Conservation (phyloP, 2,113 vertebrate species). For the Mirounga angustirostris region DNA sequence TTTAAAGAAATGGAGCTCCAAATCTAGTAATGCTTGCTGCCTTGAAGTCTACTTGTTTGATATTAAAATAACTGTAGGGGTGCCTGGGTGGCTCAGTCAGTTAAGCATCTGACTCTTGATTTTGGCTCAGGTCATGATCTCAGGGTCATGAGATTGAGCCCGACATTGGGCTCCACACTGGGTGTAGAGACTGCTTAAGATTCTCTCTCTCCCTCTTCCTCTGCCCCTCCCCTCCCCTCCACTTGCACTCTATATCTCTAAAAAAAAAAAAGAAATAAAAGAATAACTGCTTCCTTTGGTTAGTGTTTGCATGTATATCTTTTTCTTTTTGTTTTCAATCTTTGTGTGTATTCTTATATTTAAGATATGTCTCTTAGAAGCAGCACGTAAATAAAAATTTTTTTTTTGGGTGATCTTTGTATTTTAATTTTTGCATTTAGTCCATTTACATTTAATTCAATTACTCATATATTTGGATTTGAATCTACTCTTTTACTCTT, state of each 20-base stretch:
- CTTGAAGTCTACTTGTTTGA: background rate
- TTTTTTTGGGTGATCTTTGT: background rate
- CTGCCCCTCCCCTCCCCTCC: background rate
- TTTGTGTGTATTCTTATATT: background rate
- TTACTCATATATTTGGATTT: background rate
- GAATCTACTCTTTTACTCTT: background rate
- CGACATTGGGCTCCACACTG: background rate
- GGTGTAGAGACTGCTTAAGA: background rate
- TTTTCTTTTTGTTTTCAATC: background rate
- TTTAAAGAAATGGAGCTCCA: background rate
- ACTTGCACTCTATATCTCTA: too few relatives aligned
- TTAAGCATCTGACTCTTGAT: background rate
- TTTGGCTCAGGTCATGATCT: background rate
- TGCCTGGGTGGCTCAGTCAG: background rate
- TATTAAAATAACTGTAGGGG: background rate
- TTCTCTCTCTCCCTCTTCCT: background rate
- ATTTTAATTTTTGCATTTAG: background rate
- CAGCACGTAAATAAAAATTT: background rate
- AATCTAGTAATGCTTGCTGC: background rate
- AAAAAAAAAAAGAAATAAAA: background rate
- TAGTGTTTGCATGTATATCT: background rate
- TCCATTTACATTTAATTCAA: background rate
- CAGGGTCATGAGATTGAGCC: background rate
- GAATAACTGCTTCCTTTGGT: background rate
- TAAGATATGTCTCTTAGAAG: background rate